phyloP scores from a whole-genome alignment of 2,113 vertebrate species.

The Cynocephalus volans region DNA sequence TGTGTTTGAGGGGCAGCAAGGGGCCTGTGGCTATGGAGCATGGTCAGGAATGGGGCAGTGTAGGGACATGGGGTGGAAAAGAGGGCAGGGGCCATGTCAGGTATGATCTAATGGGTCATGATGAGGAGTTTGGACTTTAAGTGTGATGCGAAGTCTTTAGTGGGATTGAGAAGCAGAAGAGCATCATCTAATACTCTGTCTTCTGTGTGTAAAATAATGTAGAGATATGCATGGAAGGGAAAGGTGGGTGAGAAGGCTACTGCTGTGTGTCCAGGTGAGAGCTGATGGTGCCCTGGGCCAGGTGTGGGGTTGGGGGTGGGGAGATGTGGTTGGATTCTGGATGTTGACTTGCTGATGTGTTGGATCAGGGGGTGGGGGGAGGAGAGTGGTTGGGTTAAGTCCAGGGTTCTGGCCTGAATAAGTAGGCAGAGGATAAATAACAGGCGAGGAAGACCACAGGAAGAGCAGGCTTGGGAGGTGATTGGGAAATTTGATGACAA shows the following conservation, averaged over 20 bases:
- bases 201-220: background rate
- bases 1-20: background rate
- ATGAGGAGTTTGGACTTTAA: background rate
- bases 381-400: background rate
- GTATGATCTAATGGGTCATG: background rate
- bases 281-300: background rate
- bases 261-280: background rate
- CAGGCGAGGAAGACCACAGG: background rate
- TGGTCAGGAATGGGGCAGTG: background rate
- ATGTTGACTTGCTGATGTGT: background rate
- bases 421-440: background rate
- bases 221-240: background rate
- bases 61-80: background rate
- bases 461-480: background rate
- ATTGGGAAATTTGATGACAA: background rate
- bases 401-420: background rate
- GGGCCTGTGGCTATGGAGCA: background rate
- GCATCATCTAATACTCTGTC: no score
- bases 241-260: background rate
- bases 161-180: background rate
- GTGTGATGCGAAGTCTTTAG: no score
- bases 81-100: rapidly evolving
- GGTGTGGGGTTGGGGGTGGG: background rate
- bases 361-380: background rate
- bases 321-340: background rate